Base-by-base conservation (phyloP, 2,113 vertebrate species). In the Catharus bicknelli region DNA sequence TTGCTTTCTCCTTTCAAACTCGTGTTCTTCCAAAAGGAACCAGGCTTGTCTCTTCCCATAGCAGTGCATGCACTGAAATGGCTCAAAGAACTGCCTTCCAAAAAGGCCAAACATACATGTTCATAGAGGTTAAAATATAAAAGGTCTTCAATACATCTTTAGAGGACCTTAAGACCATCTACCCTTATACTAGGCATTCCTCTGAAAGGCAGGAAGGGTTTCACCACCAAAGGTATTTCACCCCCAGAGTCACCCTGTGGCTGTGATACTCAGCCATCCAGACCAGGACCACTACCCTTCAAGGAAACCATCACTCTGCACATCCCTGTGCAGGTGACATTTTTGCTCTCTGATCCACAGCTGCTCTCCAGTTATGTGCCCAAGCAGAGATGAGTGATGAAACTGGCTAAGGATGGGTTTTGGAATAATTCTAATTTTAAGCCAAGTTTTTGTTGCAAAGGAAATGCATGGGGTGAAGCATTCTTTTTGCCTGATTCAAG, bases 1-100 rank as follows among this genome's bases (percentile, higher is more conserved):
- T 93, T 93, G 50, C 36, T 53, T 75, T 95, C 47, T 83, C 50
- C 63, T 43, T 63, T 90, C 43, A n/a, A 93, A 76, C 53, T 68
- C 48, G 4, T 16, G 23, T 19, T 62, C 67, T 86, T 85, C 61
- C 51, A 18, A 34, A 82, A 82, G 82, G 54, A 80, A 36, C 22
- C 12, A 12, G 54, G 16, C 38, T 55, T 32, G 4, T 48, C 32
- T 82, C 17, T 29, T 47, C 75, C 54, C 40, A 45, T 7, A 58
- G 13, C 36, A 53, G 4, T 0, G 5, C 34, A 10, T 10, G 16
- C 2, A 1, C 30, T 47, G 36, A 48, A 84, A 59, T 0, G 2
- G 9, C 45, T 43, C 50, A 8, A 79, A 67, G n/a, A 72, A 10
- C 48, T 59, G 66, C 36, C 43, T 81, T 48, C 48, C 54, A 53